Base-by-base conservation (phyloP, 1,140 invertebrate genomes). In the Coenobita brevimanus region DNA sequence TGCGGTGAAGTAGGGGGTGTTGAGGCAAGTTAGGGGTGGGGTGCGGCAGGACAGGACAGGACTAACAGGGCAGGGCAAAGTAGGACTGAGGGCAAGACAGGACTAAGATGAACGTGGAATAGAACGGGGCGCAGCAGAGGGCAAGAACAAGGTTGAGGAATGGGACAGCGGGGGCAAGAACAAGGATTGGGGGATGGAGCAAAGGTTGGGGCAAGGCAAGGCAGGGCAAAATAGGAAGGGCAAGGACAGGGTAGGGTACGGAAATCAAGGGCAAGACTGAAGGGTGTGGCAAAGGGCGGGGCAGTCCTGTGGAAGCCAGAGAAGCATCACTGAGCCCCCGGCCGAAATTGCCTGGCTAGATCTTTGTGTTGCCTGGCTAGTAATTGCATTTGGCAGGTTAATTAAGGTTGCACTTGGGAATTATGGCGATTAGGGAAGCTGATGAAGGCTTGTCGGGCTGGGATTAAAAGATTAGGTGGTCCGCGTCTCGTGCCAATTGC, bases 311-410 rank as follows among this genome's bases (percentile, higher is more conserved):
- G 62, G 4, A 64, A n/a, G 62, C 3, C 27, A 67, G 62, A 24
- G 2, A n/a, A 1, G n/a, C n/a, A n/a, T n/a, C n/a, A n/a, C n/a
- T n/a, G n/a, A 27, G 36, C 38, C 73, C 38, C 36, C 73, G n/a
- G 38, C 73, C 73, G 38, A 46, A 76, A 76, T 76, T 76, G 73
- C 17, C 15, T 27, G 30, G 36, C 41, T 43, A n/a, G 50, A 76
- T 43, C 41, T 76, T 76, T 76, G 73, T 76, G 73, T n/a, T 76
- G 73, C 38, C n/a, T 38, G 50, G 73, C 38, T 46, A 46, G 73
- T 76, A 76, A 76, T 76, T 76, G 73, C 73, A 43, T 76, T 76
- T 76, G 73, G 73, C 73, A 46, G 73, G 73, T 76, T 76, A 38
- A 76, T 76, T 76, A 76, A 43, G 73, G 73, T 27, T 76, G 15